A percentile compares a stretch with the other conserved stretches of the same genome.
Evolutionary conservation across 35 echinoderm and acorn worm species (phyloP).

Genomic region (Holothuria glaberrima): DNA sequence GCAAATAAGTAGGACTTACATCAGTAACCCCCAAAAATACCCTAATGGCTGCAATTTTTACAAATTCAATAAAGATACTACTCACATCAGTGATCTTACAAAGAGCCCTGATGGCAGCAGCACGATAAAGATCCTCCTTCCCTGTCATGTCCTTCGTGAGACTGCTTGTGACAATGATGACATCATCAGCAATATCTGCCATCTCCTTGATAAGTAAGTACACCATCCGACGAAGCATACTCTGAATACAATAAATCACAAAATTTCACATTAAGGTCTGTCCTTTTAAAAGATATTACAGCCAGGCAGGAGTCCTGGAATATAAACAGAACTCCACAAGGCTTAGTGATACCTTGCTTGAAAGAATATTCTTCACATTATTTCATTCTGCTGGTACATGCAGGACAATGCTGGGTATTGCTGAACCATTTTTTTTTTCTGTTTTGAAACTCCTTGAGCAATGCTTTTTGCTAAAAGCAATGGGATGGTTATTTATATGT

Average conservation of each 20-base stretch:
- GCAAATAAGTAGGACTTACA: too few relatives aligned
- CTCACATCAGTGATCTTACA: constrained; percentile 99
- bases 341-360: not conserved
- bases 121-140: constrained; percentile 93
- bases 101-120: constrained; percentile 90
- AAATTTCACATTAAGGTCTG: not conserved
- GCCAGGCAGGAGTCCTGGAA: too few relatives aligned
- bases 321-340: too few relatives aligned
- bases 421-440: too few relatives aligned
- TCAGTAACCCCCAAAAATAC: too few relatives aligned
- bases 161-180: constrained; percentile 99
- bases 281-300: not conserved
- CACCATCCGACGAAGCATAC: constrained; percentile 93
- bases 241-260: constrained; percentile 43
- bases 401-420: too few relatives aligned
- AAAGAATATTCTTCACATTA: not conserved
- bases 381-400: too few relatives aligned
- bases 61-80: constrained; percentile 2
- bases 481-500: too few relatives aligned
- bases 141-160: constrained; percentile 99
- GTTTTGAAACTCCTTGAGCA: too few relatives aligned
- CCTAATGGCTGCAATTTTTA: too few relatives aligned
- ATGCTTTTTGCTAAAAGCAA: too few relatives aligned
- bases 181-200: constrained; percentile 94
- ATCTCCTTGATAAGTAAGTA: constrained; percentile 98